These are phyloP conservation scores for Ypsolopha scabrella DNA, from an alignment of 2,888 invertebrate species.

Conservation along the genomic window DNA sequence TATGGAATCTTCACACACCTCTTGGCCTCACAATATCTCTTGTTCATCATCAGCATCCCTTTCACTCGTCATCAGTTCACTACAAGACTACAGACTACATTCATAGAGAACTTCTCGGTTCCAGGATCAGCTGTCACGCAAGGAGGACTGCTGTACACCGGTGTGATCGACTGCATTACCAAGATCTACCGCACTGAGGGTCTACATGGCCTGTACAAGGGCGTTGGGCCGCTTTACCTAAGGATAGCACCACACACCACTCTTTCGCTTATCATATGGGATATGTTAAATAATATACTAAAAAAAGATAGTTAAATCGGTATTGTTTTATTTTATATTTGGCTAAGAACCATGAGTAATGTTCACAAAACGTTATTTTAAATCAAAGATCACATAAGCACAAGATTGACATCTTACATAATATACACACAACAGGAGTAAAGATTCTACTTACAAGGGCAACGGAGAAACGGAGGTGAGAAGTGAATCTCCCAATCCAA, in stretches of 20 bases:
- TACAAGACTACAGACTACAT: too few species aligned
- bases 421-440: too few species aligned
- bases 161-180: constrained; percentile 79
- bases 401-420: too few species aligned
- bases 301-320: constrained; percentile 26
- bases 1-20: too few species aligned
- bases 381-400: background rate
- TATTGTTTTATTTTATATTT: constrained; percentile 4
- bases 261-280: constrained; percentile 83
- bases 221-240: constrained; percentile 79
- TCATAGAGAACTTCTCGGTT: constrained; percentile 15
- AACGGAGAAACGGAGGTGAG: constrained; percentile 33
- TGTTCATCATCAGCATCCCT: too few species aligned
- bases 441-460: background rate
- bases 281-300: constrained; percentile 50
- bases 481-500: constrained; percentile 56
- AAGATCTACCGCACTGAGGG: constrained; percentile 86
- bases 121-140: constrained; percentile 67
- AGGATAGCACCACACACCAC: constrained; percentile 85
- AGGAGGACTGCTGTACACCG: constrained; percentile 77
- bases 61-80: too few species aligned
- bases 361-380: background rate
- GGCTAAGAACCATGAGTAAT: background rate
- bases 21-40: too few species aligned
- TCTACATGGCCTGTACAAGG: constrained; percentile 82